A percentile compares a stretch with the other conserved stretches of the same genome.
Conservation (phyloP, 2,113 vertebrate genomes). For the Catharus bicknelli region DNA sequence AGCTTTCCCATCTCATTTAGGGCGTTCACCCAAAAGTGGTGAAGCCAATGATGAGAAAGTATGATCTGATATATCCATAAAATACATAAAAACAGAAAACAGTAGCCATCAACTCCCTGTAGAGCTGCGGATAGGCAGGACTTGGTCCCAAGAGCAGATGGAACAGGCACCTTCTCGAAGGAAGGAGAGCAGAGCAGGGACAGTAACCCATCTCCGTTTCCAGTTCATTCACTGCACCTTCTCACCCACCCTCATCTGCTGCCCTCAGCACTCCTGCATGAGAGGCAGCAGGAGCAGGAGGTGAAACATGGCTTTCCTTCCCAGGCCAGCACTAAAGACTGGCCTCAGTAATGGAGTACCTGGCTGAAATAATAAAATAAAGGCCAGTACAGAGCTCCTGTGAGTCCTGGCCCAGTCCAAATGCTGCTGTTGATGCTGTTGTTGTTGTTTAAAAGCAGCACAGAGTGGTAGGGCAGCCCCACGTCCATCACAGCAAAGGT, state of each 20-base stretch:
- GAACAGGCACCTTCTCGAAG: neutral
- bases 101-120: neutral
- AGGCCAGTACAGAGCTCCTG: neutral
- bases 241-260: neutral
- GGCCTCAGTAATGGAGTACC: neutral
- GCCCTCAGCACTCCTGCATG: neutral
- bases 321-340: neutral
- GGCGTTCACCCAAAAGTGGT: neutral
- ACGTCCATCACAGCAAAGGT: neutral
- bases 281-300: neutral
- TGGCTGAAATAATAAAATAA: neutral
- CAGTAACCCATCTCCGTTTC: neutral
- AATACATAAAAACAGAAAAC: neutral
- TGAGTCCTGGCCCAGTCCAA: neutral
- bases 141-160: accelerated
- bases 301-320: neutral
- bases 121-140: accelerated
- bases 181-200: neutral
- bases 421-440: neutral
- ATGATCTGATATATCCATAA: accelerated
- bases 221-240: neutral
- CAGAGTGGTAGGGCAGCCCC: neutral
- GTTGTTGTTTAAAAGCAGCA: slow-evolving; percentile 1
- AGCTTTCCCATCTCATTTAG: neutral
- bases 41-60: neutral